Evolutionary conservation across 2,797 vertebrate genomes (phyloP).

Genomic region (Channa striata): DNA sequence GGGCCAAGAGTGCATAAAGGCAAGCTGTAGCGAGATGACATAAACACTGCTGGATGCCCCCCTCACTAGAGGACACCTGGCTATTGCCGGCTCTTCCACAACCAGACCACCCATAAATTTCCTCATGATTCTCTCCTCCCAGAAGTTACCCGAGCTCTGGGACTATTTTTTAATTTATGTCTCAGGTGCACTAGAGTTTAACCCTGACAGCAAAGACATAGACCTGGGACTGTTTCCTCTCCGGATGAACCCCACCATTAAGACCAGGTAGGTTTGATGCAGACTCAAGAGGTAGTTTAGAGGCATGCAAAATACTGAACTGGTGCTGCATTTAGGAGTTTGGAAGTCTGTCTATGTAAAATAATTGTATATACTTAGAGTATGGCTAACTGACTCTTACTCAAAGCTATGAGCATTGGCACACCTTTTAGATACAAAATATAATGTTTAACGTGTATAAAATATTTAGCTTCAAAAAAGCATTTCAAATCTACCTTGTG

Average conservation of each 20-base stretch:
- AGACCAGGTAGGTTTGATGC: slow-evolving; percentile 68
- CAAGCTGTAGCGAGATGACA: slow-evolving; percentile 27
- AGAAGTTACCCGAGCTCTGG: slow-evolving; percentile 80
- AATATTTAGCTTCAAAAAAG: too few species aligned
- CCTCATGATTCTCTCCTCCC: slow-evolving; percentile 75
- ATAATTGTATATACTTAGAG: too few species aligned
- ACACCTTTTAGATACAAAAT: too few species aligned
- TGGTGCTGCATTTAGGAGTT: too few species aligned
- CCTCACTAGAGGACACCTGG: slow-evolving; percentile 8
- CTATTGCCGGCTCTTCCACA: slow-evolving; percentile 2
- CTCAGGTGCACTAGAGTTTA: slow-evolving; percentile 79
- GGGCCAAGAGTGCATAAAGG: slow-evolving; percentile 50
- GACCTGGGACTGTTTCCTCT: slow-evolving; percentile 79
- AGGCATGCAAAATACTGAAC: not conserved
- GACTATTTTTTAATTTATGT: slow-evolving; percentile 81
- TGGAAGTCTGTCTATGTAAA: too few species aligned
- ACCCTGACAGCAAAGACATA: slow-evolving; percentile 71
- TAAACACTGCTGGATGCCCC: slow-evolving; percentile 20
- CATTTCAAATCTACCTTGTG: too few species aligned
- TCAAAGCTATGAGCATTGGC: too few species aligned
- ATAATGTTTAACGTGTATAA: too few species aligned
- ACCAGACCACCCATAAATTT: not conserved
- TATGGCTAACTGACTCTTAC: too few species aligned
- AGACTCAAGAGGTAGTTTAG: not conserved
- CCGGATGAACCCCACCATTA: slow-evolving; percentile 80